A percentile compares a stretch with the other conserved stretches of the same genome.
Evolutionary conservation across 2,797 vertebrate genomes (phyloP).

Genomic region (Apogon talboti): DNA sequence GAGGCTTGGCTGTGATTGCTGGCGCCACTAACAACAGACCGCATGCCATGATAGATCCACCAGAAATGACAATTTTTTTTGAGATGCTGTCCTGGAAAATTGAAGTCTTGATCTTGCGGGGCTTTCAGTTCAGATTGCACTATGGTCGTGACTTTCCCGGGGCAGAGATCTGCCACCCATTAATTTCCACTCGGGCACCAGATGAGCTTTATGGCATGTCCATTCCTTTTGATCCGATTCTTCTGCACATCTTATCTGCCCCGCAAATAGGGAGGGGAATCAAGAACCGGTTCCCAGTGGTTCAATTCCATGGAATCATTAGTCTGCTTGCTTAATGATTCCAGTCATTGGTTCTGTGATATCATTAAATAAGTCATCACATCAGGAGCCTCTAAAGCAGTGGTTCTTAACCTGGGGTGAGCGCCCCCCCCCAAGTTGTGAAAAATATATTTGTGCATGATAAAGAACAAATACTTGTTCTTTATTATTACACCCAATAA

Average conservation of each 20-base stretch:
- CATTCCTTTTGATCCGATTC: slow-evolving; percentile 39
- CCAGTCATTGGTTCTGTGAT: too few species aligned
- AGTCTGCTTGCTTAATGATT: too few species aligned
- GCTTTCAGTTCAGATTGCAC: slow-evolving; percentile 14
- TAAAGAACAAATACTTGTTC: too few species aligned
- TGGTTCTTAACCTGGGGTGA: too few species aligned
- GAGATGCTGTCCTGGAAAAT: slow-evolving; percentile 31
- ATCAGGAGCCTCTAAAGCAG: too few species aligned
- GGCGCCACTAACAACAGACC: slow-evolving; percentile 42
- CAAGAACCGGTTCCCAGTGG: too few species aligned
- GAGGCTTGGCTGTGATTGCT: slow-evolving; percentile 39
- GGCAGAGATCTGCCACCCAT: not conserved
- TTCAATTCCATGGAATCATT: too few species aligned
- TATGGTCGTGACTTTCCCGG: not conserved
- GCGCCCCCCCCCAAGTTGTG: too few species aligned
- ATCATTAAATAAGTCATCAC: too few species aligned
- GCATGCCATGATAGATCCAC: slow-evolving; percentile 17
- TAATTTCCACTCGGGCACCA: slow-evolving; percentile 20
- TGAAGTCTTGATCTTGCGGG: slow-evolving; percentile 32
- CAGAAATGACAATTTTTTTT: slow-evolving; percentile 6
- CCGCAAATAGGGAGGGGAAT: not conserved
- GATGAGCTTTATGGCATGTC: slow-evolving; percentile 44
- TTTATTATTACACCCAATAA: too few species aligned
- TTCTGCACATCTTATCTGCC: too few species aligned
- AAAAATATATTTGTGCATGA: too few species aligned